Evolutionary conservation across 2,113 vertebrate species (phyloP).

Genomic region (Chaetorhynchus papuensis): DNA sequence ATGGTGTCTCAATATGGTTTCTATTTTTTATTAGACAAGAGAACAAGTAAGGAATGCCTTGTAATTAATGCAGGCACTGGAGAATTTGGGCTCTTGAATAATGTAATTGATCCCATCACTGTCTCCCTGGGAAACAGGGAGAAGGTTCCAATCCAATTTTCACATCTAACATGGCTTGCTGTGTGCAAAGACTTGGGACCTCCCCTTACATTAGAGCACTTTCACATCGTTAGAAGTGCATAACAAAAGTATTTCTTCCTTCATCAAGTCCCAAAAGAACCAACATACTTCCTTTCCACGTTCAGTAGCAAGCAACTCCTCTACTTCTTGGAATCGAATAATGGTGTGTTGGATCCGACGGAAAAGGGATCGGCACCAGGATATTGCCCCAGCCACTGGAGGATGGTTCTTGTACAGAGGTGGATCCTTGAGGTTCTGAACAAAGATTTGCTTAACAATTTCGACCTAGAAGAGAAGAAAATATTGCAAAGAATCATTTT

Average conservation of each 20-base stretch:
- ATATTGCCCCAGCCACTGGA: conserved; percentile 85
- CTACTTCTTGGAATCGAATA: conserved; percentile 78
- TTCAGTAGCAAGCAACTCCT: conserved; percentile 76
- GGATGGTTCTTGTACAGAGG: conserved; percentile 82
- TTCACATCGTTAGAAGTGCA: background rate
- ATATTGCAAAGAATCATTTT: background rate
- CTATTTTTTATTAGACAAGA: background rate
- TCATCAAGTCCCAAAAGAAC: background rate
- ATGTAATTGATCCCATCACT: background rate
- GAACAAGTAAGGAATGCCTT: background rate
- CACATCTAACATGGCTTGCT: background rate
- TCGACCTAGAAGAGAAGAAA: conserved; percentile 75
- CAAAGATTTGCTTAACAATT: conserved; percentile 75
- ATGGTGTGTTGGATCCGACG: conserved; percentile 79
- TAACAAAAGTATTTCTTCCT: background rate
- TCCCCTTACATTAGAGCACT: background rate
- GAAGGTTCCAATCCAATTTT: background rate
- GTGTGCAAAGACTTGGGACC: background rate
- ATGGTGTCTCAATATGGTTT: background rate
- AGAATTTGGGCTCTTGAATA: background rate
- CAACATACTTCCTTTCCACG: conserved; percentile 71
- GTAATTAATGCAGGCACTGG: background rate
- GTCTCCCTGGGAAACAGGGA: background rate
- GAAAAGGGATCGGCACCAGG: conserved; percentile 83
- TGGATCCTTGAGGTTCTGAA: conserved; percentile 74